Evolutionary conservation across 1,140 invertebrate genomes (phyloP).

Genomic region (Anadara kagoshimensis): DNA sequence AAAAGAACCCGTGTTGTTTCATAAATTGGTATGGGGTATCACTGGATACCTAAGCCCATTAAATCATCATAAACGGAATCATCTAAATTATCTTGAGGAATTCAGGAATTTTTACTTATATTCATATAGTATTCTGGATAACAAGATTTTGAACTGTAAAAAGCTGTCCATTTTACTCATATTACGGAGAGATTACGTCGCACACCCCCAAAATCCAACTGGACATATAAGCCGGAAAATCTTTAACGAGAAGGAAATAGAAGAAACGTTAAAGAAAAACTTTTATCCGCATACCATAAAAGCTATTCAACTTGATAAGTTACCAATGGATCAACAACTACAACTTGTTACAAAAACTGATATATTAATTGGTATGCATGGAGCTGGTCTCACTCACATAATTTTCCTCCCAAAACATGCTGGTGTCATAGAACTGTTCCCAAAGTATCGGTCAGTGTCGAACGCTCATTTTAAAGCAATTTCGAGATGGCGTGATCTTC

Average conservation of each 20-base stretch:
- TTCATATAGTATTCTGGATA: conserved; percentile 27
- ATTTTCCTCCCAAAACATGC: conserved; percentile 97
- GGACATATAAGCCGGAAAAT: conserved; percentile 65
- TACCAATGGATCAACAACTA: conserved; percentile 60
- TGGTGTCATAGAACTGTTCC: conserved; percentile 92
- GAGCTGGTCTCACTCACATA: conserved; percentile 95
- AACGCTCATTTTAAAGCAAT: conserved; percentile 63
- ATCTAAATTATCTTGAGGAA: conserved; percentile 60
- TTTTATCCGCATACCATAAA: conserved; percentile 29
- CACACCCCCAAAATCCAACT: conserved; percentile 68
- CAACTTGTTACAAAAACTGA: conserved; percentile 81
- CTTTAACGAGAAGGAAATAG: conserved; percentile 60
- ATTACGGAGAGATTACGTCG: conserved; percentile 68
- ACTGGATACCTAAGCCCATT: conserved; percentile 64
- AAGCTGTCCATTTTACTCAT: conserved; percentile 59
- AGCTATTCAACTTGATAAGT: conserved; percentile 53
- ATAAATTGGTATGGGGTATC: conserved; percentile 57
- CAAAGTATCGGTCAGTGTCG: conserved; percentile 51
- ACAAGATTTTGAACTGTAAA: conserved; percentile 47
- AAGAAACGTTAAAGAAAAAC: conserved; percentile 21
- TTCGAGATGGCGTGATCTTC: conserved; percentile 60
- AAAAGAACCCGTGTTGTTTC: conserved; percentile 37
- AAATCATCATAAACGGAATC: conserved; percentile 30
- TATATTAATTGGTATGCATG: conserved; percentile 97
- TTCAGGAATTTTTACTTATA: conserved; percentile 65